Conservation (phyloP, 1,140 invertebrate genomes). For the Macrobrachium nipponense region DNA sequence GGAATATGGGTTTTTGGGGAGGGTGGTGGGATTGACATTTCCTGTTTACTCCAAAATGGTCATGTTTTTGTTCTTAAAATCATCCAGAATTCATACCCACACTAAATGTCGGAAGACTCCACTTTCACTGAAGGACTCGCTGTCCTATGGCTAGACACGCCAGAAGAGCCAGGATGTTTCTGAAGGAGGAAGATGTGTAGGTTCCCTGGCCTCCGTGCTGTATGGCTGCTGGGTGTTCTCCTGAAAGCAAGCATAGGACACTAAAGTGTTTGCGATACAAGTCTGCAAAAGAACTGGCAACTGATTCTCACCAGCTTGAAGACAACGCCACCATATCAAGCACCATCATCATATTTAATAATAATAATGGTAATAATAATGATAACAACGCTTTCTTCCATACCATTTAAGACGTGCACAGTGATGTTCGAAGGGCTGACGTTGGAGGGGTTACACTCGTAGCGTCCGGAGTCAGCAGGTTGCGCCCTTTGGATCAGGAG, state of each 20-base stretch:
- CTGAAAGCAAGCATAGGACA: constrained; percentile 10
- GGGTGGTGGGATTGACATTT: no score
- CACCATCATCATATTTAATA: no score
- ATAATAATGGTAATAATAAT: neutral
- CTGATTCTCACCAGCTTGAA: neutral
- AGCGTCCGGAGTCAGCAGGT: constrained; percentile 60
- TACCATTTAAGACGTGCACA: constrained; percentile 64
- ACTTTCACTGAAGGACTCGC: constrained; percentile 22
- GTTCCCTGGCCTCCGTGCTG: constrained; percentile 53
- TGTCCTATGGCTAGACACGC: constrained; percentile 15
- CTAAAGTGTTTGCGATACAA: neutral
- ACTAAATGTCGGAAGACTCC: neutral
- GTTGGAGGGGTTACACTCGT: constrained; percentile 63
- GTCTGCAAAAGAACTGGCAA: neutral
- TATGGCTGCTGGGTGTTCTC: constrained; percentile 55
- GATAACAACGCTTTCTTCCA: neutral
- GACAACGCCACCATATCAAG: neutral
- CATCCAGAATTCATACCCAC: neutral
- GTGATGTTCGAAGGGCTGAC: constrained; percentile 61
- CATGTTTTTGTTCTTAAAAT: no score
- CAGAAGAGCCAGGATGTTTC: constrained; percentile 45
- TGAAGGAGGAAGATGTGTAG: constrained; percentile 55
- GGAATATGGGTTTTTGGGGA: no score
- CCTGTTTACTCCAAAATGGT: no score
- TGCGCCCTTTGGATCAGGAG: constrained; percentile 63